Conservation (phyloP, 2,113 vertebrate species). For the Gadus macrocephalus region DNA sequence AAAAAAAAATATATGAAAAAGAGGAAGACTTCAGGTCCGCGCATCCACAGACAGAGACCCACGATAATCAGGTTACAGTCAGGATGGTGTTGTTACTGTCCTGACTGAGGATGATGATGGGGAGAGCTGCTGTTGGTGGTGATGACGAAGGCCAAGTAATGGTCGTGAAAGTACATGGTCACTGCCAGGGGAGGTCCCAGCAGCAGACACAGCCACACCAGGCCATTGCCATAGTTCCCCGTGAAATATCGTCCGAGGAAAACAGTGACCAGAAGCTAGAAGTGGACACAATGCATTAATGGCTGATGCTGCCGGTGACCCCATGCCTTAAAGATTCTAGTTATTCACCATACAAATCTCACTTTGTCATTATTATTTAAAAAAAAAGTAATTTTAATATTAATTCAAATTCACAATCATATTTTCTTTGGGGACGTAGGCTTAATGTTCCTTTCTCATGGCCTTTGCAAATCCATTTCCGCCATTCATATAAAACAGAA, state of each 20-base stretch:
- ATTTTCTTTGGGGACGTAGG: too few species aligned
- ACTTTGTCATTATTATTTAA: too few species aligned
- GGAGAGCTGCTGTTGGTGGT: too few species aligned
- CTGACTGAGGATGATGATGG: background rate
- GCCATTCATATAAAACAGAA: background rate
- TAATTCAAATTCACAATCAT: too few species aligned
- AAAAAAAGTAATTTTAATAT: too few species aligned
- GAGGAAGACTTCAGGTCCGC: too few species aligned
- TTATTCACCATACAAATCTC: background rate
- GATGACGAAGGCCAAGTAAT: conserved; percentile 23
- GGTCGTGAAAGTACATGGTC: conserved; percentile 50
- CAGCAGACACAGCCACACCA: conserved; percentile 48
- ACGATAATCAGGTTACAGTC: background rate
- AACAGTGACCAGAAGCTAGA: conserved; percentile 37
- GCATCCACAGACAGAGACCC: too few species aligned
- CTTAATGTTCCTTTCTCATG: too few species aligned
- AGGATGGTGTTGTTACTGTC: background rate
- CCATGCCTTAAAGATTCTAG: background rate
- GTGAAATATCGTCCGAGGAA: conserved; percentile 41
- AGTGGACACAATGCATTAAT: conserved; percentile 6
- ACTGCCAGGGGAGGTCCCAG: conserved; percentile 38
- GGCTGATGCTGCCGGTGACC: background rate
- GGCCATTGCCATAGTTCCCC: conserved; percentile 44
- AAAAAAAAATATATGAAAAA: too few species aligned
- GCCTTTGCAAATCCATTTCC: background rate